A percentile compares a stretch with the other conserved stretches of the same genome.
phyloP scores from a whole-genome alignment of 2,888 invertebrate species.

The Nymphalis c-album region DNA sequence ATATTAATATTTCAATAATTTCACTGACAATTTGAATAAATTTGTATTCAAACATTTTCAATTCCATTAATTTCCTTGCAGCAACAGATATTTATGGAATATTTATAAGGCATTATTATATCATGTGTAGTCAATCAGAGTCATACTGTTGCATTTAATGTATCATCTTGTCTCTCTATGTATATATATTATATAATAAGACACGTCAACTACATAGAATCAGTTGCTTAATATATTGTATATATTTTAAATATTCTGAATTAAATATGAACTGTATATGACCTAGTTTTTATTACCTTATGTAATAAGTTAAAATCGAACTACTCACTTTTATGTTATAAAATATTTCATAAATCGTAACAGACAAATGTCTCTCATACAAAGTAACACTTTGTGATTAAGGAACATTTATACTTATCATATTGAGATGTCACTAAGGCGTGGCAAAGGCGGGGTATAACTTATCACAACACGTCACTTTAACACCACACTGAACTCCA shows the following conservation, averaged over 20 bases:
- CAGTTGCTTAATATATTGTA: not conserved
- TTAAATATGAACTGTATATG: slow-evolving; percentile 4
- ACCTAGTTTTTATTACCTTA: not conserved
- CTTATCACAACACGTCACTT: slow-evolving; percentile 25
- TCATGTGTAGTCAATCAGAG: not conserved
- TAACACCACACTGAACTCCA: slow-evolving; percentile 14
- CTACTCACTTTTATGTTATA: not conserved
- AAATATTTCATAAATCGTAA: not conserved
- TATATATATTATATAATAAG: not conserved
- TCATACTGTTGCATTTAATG: not conserved
- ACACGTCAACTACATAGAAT: not conserved
- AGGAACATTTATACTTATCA: slow-evolving; percentile 17
- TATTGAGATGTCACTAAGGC: slow-evolving; percentile 24
- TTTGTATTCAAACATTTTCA: not conserved
- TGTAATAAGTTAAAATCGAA: not conserved
- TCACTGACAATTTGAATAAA: not conserved
- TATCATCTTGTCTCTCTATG: not conserved
- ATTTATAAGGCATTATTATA: not conserved
- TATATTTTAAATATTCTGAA: not conserved
- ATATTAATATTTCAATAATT: not conserved
- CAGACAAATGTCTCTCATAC: not conserved
- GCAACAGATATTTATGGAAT: slow-evolving; percentile 1
- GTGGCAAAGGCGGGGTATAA: slow-evolving; percentile 31
- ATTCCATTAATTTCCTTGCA: slow-evolving; percentile 4
- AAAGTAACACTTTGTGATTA: slow-evolving; percentile 5